A percentile compares a stretch with the other conserved stretches of the same genome.
phyloP scores from a whole-genome alignment of 1,140 invertebrate genomes.

The Halotydeus destructor region DNA sequence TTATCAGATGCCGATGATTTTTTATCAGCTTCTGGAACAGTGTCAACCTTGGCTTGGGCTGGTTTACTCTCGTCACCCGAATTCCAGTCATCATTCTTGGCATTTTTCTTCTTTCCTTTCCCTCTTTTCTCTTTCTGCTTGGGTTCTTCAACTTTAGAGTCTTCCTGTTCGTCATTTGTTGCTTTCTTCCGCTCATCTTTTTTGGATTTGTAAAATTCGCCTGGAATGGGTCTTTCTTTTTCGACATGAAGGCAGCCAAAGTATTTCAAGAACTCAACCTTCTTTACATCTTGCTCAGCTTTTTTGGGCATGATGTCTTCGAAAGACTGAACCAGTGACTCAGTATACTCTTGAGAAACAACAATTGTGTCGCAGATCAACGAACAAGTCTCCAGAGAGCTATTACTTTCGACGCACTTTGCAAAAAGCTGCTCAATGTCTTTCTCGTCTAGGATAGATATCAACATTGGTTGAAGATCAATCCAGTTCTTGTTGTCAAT shows the following conservation, averaged over 20 bases:
- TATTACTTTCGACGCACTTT: constrained; percentile 11
- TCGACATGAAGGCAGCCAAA: constrained; percentile 15
- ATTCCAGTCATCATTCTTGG: too few relatives aligned
- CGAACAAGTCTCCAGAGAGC: constrained; percentile 15
- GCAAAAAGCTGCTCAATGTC: constrained; percentile 17
- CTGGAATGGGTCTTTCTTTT: constrained; percentile 25
- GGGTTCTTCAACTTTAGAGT: constrained; percentile 22
- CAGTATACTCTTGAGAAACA: constrained; percentile 37
- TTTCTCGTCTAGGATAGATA: constrained; percentile 17
- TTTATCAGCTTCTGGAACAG: too few relatives aligned
- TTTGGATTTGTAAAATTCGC: too few relatives aligned
- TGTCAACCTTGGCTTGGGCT: too few relatives aligned
- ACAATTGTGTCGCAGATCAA: constrained; percentile 31
- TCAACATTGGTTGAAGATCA: constrained; percentile 37
- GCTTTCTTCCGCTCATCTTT: too few relatives aligned
- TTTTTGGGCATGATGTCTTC: constrained; percentile 42
- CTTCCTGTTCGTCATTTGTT: too few relatives aligned
- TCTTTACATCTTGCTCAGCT: constrained; percentile 35
- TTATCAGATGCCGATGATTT: too few relatives aligned
- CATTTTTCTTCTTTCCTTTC: too few relatives aligned
- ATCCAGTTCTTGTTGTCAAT: constrained; percentile 46
- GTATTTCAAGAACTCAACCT: constrained; percentile 8
- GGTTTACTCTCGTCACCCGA: too few relatives aligned
- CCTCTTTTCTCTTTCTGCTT: constrained; percentile 30
- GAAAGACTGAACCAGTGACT: constrained; percentile 43